These are phyloP conservation scores for Andrena hattorfiana DNA, from an alignment of 2,888 invertebrate species.

Conservation along the genomic window DNA sequence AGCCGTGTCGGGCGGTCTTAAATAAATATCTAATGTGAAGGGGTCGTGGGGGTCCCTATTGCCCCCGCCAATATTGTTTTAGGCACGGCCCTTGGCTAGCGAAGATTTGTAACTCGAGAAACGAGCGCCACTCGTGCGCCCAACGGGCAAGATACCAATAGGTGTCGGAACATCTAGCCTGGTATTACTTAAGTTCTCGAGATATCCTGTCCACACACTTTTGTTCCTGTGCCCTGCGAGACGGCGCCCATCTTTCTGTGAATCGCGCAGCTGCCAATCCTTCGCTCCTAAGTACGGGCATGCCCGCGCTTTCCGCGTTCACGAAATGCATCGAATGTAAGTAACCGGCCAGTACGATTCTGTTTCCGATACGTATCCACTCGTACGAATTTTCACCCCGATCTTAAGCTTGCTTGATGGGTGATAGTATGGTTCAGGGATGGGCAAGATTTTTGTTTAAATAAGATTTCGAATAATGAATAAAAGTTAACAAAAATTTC, in stretches of 20 bases:
- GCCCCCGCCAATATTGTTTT: constrained; percentile 79
- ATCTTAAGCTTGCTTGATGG: no score
- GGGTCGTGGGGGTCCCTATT: constrained; percentile 63
- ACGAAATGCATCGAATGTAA: neutral
- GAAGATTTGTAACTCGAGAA: constrained; percentile 74
- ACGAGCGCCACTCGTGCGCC: constrained; percentile 67
- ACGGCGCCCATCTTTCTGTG: constrained; percentile 8
- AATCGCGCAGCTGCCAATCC: constrained; percentile 52
- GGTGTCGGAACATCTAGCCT: constrained; percentile 59
- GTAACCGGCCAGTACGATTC: neutral
- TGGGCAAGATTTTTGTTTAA: no score
- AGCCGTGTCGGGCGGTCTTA: constrained; percentile 75
- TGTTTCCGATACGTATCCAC: neutral
- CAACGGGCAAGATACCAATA: constrained; percentile 54
- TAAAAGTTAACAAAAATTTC: no score
- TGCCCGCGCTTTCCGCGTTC: neutral
- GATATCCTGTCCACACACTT: constrained; percentile 48
- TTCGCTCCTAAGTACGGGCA: neutral
- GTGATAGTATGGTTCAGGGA: no score
- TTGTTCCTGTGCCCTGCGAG: constrained; percentile 16
- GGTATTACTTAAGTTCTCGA: constrained; percentile 45
- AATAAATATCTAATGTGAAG: constrained; percentile 79
- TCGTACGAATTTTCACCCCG: no score
- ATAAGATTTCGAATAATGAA: no score
- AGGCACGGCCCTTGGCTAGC: constrained; percentile 68